Base-by-base conservation (phyloP, 2,113 vertebrate genomes). In the Phrynosoma platyrhinos region DNA sequence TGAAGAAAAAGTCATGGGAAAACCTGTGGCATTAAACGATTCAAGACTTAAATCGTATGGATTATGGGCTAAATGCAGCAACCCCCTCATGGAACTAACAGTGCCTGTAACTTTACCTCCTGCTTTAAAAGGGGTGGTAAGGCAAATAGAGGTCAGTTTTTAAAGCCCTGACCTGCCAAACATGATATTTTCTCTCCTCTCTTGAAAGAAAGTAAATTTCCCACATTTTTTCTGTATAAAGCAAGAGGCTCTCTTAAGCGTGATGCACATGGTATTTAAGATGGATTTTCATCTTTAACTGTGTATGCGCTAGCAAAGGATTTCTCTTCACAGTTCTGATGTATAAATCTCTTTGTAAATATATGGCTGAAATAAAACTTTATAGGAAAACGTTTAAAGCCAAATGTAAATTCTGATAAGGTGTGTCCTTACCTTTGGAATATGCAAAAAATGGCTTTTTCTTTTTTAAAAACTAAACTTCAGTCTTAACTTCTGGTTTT, bases 361-460 rank as follows among this genome's bases (percentile, higher is more conserved):
- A 85, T 12, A 69, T 87, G 92, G 92, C 92, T 95, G 92, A 94
- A 96, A 94, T 95, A 95, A 95, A 96, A 93, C 93, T 95, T 90
- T 36, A 36, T 96, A 89, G 87, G 83, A 87, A 96, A 92, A 90
- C 94, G 88, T 97, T 97, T 94, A 90, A 95, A 96, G 92, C 93
- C 94, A 96, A 94, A 93, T 91, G 84, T 93, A 94, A 93, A 83
- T 94, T 81, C 71, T 72, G 93, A 94, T 92, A 94, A 91, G 90
- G 88, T 94, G 88, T 94, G 88, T 91, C 80, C 88, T 96, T 93
- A 53, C 0, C 92, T 93, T 93, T 0, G 40, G 90, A 95, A 93
- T 93, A 93, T 40, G 82, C 93, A n/a, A 95, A 91, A 47, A 92
- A 95, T 47, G 69, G 89, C 25, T 64, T 9, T 77, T 52, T 25